Base-by-base conservation (phyloP, 53 echinoderm and acorn worm genomes). In the Echinarachnius parma region DNA sequence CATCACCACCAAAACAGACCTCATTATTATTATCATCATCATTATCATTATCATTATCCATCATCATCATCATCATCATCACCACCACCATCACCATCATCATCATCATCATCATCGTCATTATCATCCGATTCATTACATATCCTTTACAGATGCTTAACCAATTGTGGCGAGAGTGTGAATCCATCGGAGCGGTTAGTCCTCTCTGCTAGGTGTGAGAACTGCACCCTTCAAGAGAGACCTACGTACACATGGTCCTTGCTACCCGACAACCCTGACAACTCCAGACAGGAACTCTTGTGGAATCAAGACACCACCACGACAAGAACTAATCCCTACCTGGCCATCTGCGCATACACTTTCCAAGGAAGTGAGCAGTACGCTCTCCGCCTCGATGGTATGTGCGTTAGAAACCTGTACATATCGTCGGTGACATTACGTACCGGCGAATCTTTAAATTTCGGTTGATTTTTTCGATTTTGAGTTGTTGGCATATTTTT, bases 131-230 rank as follows among this genome's bases (percentile, higher is more conserved):
- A 7, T 9, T 39, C 13, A 39, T 13, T 13, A 39, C 42, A 39
- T 39, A 28, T 32, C 33, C 19, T 25, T 5, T 72, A 2, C 47
- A 95, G 95, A 32, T 95, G 95, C 52, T 22, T 87, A 32, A 68
- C 62, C 47, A 95, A 95, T 61, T 95, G 95, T 79, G 87, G 58
- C 10, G 23, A 57, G 16, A 75, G 65, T 33, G 46, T 95, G 9
- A 95, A 95, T 61, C 95, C 95, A 18, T 95, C 90, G 0, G 84
- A 84, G 46, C 77, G 90, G 2, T 59, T 95, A 8, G 46, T 91
- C 35, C 64, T 95, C 16, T 53, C 87, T 0, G 87, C 84, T 20
- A 65, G 50, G 15, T 95, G 95, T 52, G 61, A 76, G 14, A 87
- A 95, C 64, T 91, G 95, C 49, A 80, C 86, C 10, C 77, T 78